Conservation (phyloP, 2,797 vertebrate genomes). For the Menidia menidia region DNA sequence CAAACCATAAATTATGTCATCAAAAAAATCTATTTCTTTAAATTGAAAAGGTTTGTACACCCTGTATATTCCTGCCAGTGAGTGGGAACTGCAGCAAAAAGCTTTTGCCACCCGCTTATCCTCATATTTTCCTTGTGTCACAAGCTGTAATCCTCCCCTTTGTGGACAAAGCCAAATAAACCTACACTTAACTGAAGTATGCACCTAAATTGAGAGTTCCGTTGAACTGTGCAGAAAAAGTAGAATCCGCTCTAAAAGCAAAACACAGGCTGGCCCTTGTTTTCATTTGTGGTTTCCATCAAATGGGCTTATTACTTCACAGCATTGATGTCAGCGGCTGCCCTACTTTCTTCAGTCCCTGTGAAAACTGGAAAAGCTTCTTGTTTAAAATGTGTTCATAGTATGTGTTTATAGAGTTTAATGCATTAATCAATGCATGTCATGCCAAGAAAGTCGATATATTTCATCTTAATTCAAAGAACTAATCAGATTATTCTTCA, state of each 20-base stretch:
- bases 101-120: slow-evolving; percentile 47
- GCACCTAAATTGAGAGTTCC: slow-evolving; percentile 50
- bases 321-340: slow-evolving; percentile 56
- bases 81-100: slow-evolving; percentile 35
- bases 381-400: slow-evolving; percentile 34
- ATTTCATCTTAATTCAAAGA: too few species aligned
- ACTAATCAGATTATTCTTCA: too few species aligned
- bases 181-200: slow-evolving; percentile 60
- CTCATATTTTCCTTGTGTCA: slow-evolving; percentile 43
- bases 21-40: slow-evolving; percentile 15
- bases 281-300: slow-evolving; percentile 55
- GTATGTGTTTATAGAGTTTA: too few species aligned
- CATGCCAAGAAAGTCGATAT: too few species aligned
- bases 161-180: slow-evolving; percentile 49
- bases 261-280: slow-evolving; percentile 12
- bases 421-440: too few species aligned
- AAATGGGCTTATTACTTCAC: slow-evolving; percentile 40
- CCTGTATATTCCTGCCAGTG: slow-evolving; percentile 15
- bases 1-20: slow-evolving; percentile 5
- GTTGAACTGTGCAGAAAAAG: slow-evolving; percentile 44
- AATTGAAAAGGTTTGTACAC: slow-evolving; percentile 8
- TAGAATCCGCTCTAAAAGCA: slow-evolving; percentile 29
- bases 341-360: slow-evolving; percentile 32
- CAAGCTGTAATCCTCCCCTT: slow-evolving; percentile 48
- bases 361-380: slow-evolving; percentile 31